Evolutionary conservation across 2,797 vertebrate genomes (phyloP), one percentile per base, ranked within the genome.

Genomic region (Dryobates pubescens): DNA sequence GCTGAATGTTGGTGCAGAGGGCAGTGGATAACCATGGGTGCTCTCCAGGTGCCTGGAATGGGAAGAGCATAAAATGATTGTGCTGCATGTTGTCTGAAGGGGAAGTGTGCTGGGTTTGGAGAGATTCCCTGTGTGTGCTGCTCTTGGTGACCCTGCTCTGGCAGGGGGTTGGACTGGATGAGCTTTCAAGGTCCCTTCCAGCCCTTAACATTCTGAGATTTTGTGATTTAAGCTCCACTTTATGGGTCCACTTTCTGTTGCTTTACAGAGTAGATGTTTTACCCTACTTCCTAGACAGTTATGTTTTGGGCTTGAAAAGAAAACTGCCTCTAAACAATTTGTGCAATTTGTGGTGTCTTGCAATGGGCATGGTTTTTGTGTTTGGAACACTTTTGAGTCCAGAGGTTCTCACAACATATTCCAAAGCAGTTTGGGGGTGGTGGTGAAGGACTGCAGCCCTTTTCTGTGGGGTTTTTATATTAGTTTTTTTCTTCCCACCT

Each of bases 11-110:
- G 47, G 29, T 82, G 36, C 4, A 34, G 57, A 17, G 36, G 41
- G 38, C 9, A 58, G 34, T 0, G 0, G 34, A 11, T 61, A 36
- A 19, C 34, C 18, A 1, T 2, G 38, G 20, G 9, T 59, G 54
- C 36, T 61, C 32, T 10, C 4, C 30, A 30, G 4, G 13, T 22
- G 15, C 43, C 17, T 72, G 29, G 5, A 22, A 10, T 80, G 56
- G 71, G 26, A 72, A 16, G 70, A 27, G 17, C 17, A 30, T 2
- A 7, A 51, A 51, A 51, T 38, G 38, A 38, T 38, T 13, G 13
- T 38, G 38, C 38, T 38, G 38, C 38, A 38, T 38, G 38, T 38
- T 38, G 38, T 38, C 38, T 38, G 38, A 38, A 38, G 38, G 11
- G 73, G 53, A 61, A 49, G 20, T 22, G 4, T 3, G 32, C n/a